Conservation (phyloP, 2,113 vertebrate species). For the Sula dactylatra region DNA sequence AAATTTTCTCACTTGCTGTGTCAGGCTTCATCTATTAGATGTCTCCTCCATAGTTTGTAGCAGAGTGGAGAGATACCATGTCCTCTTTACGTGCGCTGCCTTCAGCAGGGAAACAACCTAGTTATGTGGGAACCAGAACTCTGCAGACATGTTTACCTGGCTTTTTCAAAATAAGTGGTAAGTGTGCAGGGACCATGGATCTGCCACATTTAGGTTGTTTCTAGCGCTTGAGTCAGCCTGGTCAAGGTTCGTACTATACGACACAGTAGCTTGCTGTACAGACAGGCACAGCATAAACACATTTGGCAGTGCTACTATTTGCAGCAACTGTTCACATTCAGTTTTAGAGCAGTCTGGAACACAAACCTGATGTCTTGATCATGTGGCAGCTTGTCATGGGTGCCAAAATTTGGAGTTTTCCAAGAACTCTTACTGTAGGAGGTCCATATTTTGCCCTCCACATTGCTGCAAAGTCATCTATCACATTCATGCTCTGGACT, state of each 20-base stretch:
- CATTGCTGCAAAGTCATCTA: not conserved
- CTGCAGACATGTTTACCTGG: not conserved
- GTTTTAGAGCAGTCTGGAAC: not conserved
- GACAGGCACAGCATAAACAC: not conserved
- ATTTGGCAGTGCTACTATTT: not conserved
- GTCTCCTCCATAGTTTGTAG: not conserved
- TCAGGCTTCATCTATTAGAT: not conserved
- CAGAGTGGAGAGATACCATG: not conserved
- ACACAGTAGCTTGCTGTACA: not conserved
- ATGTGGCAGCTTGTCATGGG: not conserved
- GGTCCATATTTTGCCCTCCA: not conserved
- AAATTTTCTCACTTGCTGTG: not conserved
- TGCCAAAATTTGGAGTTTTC: not conserved
- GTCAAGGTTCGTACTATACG: fast-evolving
- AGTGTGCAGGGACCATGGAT: not conserved
- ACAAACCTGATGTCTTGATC: not conserved
- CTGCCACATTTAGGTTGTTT: not conserved
- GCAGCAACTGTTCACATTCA: not conserved
- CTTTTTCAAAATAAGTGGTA: not conserved
- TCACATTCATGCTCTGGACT: not conserved
- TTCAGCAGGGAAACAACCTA: not conserved
- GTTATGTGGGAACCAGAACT: not conserved
- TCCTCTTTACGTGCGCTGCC: not conserved
- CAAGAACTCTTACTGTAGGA: not conserved
- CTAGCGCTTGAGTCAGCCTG: not conserved